These are phyloP conservation scores for Toxotes jaculatrix DNA, from an alignment of 2,113 vertebrate genomes.

Conservation along the genomic window DNA sequence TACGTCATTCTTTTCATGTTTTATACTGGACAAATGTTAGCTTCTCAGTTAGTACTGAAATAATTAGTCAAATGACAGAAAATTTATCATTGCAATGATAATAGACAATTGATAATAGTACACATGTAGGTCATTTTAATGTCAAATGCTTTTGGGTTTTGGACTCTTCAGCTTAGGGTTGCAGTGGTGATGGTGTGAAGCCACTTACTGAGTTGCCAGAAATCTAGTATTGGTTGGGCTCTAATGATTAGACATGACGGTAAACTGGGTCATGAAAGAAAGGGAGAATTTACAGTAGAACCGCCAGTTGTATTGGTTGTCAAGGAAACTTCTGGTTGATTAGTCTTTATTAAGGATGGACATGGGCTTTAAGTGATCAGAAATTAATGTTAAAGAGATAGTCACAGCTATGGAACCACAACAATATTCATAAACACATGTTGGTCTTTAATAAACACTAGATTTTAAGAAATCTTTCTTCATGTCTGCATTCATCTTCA, in stretches of 20 bases:
- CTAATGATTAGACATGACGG: not conserved
- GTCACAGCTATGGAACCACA: not conserved
- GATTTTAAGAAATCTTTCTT: not conserved
- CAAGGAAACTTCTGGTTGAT: not conserved
- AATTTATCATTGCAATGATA: not conserved
- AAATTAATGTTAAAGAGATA: not conserved
- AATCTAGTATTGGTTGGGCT: constrained; percentile 3
- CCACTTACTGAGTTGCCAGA: not conserved
- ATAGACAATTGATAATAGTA: not conserved
- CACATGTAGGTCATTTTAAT: not conserved
- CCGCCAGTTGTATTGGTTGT: not conserved
- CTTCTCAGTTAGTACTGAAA: not conserved
- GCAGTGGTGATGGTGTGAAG: not conserved
- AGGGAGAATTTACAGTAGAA: not conserved
- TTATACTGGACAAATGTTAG: not conserved
- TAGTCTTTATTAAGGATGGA: not conserved
- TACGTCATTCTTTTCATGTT: not conserved
- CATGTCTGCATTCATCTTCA: not conserved
- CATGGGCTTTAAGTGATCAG: not conserved
- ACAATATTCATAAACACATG: not conserved
- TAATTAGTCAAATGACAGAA: not conserved
- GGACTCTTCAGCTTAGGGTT: not conserved
- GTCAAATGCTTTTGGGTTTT: constrained; percentile 5
- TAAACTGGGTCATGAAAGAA: constrained; percentile 18
- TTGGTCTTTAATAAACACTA: not conserved